Percentiles rank a stretch among this genome's conserved stretches.
phyloP scores from a whole-genome alignment of 2,797 vertebrate species.

The Mareca penelope region DNA sequence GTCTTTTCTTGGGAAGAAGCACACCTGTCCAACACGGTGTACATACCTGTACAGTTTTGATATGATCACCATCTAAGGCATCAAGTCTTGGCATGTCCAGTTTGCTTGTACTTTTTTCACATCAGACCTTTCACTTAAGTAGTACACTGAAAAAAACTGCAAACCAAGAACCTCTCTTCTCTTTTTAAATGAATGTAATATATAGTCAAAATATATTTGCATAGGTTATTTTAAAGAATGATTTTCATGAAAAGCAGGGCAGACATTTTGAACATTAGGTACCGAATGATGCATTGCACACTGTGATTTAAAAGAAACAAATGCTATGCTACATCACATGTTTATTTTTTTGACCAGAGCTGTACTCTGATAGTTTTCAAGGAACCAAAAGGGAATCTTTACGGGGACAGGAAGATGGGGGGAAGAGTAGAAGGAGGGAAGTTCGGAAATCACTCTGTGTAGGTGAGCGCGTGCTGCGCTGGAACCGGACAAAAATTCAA shows the following conservation, averaged over 20 bases:
- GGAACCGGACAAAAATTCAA: conserved; percentile 1
- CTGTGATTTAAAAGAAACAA: conserved; percentile 79
- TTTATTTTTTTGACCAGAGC: conserved; percentile 80
- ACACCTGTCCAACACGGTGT: conserved; percentile 71
- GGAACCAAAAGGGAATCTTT: conserved; percentile 69
- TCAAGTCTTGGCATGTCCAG: conserved; percentile 79
- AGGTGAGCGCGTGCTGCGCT: conserved; percentile 26
- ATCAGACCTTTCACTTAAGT: conserved; percentile 78
- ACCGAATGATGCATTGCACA: conserved; percentile 78
- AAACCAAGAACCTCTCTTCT: conserved; percentile 69
- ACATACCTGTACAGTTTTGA: conserved; percentile 82
- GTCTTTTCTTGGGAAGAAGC: conserved; percentile 70
- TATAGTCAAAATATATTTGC: conserved; percentile 63
- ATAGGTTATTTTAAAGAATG: conserved; percentile 60
- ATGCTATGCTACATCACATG: conserved; percentile 76
- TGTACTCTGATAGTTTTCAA: conserved; percentile 74
- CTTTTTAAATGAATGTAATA: conserved; percentile 78
- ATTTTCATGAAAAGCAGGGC: conserved; percentile 67
- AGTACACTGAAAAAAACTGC: conserved; percentile 61
- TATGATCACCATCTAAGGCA: conserved; percentile 73
- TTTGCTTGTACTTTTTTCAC: conserved; percentile 80
- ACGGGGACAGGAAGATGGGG: neutral
- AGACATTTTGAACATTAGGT: conserved; percentile 67
- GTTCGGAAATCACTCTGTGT: conserved; percentile 27
- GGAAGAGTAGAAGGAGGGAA: neutral